Base-by-base conservation (phyloP, 1,140 invertebrate genomes). In the Cotesia glomerata region DNA sequence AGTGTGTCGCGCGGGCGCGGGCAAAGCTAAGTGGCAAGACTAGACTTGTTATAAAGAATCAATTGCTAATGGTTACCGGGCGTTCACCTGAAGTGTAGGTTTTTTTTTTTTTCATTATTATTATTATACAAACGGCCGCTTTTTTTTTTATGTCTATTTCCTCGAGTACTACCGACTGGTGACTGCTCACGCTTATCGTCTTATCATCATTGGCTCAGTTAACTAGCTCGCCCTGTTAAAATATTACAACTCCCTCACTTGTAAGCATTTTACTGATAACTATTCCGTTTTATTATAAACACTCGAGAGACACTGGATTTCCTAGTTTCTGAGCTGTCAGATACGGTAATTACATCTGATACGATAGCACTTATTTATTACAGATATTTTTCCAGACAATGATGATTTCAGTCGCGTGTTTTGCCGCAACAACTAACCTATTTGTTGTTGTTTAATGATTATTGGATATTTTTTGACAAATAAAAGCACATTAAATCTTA, bases 311-410 rank as follows among this genome's bases (percentile, higher is more conserved):
- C 16, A 11, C 56, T 18, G 16, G 8, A 18, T 18, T 16, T 58
- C 56, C 56, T 58, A 58, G 26, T 8, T 58, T 26, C 39, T 11
- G 11, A 45, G 39, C 39, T 45, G 39, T 45, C 39, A 45, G 39
- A 45, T 45, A 45, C 26, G 26, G 26, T 45, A 45, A 45, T 11
- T 45, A 45, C 11, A 45, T 45, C 39, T 45, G 39, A 45, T 45
- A 45, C 39, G 39, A 45, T 45, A 45, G 2, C 3, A 45, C 3
- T 45, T 45, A 45, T 45, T 45, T 45, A 45, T 45, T 26, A 11
- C 26, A 58, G 18, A 68, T 68, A 70, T 74, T 66, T 71, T 69
- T 66, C 65, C 45, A 70, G 39, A 45, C 11, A 45, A 45, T 45
- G 39, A 45, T 45, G 39, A 45, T 45, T 45, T 45, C 2, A 45